Conservation (phyloP, 2,797 vertebrate species). For the Xiphophorus birchmanni region DNA sequence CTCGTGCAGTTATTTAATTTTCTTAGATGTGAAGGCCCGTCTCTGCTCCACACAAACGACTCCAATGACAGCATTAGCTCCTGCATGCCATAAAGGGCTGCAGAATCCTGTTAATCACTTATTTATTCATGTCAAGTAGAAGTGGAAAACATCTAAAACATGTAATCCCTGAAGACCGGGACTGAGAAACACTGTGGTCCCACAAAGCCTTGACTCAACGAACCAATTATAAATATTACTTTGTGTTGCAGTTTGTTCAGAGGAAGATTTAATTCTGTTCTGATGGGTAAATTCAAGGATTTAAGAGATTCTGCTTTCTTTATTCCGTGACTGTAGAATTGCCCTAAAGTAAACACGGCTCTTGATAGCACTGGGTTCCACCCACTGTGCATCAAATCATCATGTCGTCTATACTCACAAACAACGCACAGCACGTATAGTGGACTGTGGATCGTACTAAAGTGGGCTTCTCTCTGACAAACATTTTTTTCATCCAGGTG, state of each 20-base stretch:
- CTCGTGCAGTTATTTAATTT: background rate
- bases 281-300: background rate
- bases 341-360: background rate
- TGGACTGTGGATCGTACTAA: background rate
- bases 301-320: background rate
- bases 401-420: background rate
- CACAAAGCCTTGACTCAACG: background rate
- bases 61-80: no score
- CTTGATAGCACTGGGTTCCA: background rate
- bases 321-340: background rate
- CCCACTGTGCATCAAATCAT: background rate
- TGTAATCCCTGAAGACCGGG: no score
- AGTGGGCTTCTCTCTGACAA: conserved; percentile 14
- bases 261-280: background rate
- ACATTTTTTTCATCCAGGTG: conserved; percentile 11
- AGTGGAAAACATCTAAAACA: no score
- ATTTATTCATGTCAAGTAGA: no score
- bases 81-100: no score
- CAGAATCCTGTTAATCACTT: no score
- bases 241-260: background rate
- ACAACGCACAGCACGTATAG: background rate
- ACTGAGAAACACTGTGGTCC: no score
- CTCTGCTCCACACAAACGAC: no score
- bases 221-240: background rate
- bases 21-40: no score